Evolutionary conservation across 2,888 invertebrate genomes (phyloP).

Genomic region (Anoncus sp.): DNA sequence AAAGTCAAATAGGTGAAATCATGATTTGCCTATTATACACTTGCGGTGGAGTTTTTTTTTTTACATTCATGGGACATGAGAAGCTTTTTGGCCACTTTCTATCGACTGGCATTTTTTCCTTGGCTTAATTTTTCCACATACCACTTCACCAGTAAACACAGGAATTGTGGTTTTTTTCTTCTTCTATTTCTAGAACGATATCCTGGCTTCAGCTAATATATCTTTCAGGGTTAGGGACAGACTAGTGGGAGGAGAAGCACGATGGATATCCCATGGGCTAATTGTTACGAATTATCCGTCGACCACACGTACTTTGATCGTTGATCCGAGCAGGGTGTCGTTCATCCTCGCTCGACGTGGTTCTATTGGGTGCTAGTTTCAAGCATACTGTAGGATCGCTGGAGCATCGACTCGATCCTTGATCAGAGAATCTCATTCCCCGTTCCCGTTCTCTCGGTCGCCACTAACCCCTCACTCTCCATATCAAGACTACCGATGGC

Average conservation of each 20-base stretch:
- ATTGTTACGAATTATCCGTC: slow-evolving; percentile 74
- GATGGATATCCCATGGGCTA: slow-evolving; percentile 68
- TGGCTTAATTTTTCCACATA: neutral
- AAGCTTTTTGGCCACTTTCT: neutral
- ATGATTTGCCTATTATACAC: neutral
- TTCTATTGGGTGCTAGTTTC: slow-evolving; percentile 36
- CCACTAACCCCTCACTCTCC: slow-evolving; percentile 13
- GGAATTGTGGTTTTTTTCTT: neutral
- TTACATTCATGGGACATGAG: neutral
- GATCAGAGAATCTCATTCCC: slow-evolving; percentile 62
- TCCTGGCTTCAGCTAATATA: neutral
- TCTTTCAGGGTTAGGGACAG: neutral
- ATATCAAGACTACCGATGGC: slow-evolving; percentile 40
- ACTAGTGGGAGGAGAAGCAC: slow-evolving; percentile 35
- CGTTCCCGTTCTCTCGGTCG: slow-evolving; percentile 39
- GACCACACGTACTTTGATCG: slow-evolving; percentile 65
- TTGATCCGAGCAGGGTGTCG: slow-evolving; percentile 61
- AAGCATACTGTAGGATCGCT: slow-evolving; percentile 41
- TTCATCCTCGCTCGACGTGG: slow-evolving; percentile 33
- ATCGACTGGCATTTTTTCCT: neutral
- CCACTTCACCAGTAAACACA: neutral
- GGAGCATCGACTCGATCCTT: slow-evolving; percentile 51
- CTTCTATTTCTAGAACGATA: neutral
- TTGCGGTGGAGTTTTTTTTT: neutral
- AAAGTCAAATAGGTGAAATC: neutral